Conservation (phyloP, 2,797 vertebrate species). For the Brachymystax lenok region DNA sequence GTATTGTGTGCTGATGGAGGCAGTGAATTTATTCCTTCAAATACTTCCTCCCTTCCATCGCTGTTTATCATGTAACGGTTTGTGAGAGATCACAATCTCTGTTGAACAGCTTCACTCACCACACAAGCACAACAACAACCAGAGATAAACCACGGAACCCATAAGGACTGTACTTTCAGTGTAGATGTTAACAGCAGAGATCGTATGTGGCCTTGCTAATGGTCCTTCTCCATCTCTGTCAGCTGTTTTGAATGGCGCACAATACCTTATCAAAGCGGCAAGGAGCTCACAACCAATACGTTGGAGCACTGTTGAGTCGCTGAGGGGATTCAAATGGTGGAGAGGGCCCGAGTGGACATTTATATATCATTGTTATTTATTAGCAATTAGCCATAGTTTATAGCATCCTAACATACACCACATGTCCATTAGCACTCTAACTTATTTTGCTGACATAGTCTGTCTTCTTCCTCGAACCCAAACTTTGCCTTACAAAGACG, state of each 20-base stretch:
- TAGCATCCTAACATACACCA: conserved; percentile 28
- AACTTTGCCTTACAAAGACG: conserved; percentile 3
- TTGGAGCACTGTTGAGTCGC: no score
- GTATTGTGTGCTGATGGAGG: conserved; percentile 9
- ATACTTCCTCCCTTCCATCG: background rate
- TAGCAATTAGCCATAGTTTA: conserved; percentile 56
- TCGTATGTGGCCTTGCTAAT: conserved; percentile 44
- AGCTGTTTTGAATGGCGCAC: conserved; percentile 40
- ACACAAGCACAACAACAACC: conserved; percentile 22
- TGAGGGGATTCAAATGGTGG: conserved; percentile 34
- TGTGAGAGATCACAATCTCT: conserved; percentile 24
- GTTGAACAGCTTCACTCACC: conserved; percentile 24
- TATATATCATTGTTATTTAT: conserved; percentile 51
- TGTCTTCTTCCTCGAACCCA: conserved; percentile 3
- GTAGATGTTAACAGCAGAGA: conserved; percentile 53
- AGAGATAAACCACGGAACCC: conserved; percentile 20
- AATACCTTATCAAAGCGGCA: conserved; percentile 6
- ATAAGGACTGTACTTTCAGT: conserved; percentile 54
- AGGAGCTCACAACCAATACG: conserved; percentile 9
- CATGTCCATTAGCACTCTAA: conserved; percentile 10
- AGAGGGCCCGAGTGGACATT: conserved; percentile 35
- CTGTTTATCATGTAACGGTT: conserved; percentile 1
- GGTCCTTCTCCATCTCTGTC: conserved; percentile 37
- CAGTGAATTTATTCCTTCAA: conserved; percentile 13
- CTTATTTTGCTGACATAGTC: conserved; percentile 1